These are phyloP conservation scores for Neuroterus valhalla DNA, from an alignment of 1,140 invertebrate genomes.

Conservation along the genomic window DNA sequence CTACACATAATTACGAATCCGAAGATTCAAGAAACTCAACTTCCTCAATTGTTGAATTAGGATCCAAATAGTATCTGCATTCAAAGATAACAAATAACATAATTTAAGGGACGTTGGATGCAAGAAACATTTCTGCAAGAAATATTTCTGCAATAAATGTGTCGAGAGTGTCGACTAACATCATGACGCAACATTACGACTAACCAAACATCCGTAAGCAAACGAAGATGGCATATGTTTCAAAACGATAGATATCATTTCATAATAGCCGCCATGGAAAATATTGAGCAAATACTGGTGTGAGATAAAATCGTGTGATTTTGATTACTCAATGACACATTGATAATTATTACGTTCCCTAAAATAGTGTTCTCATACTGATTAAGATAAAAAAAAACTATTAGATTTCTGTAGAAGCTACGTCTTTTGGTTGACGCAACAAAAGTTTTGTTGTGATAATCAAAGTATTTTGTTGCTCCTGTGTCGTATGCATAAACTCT, in stretches of 20 bases:
- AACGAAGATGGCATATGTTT: slow-evolving; percentile 44
- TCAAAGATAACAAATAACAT: no score
- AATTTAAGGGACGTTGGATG: slow-evolving; percentile 45
- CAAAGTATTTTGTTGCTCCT: no score
- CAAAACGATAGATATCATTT: slow-evolving; percentile 36
- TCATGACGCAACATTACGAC: slow-evolving; percentile 39
- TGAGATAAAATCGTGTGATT: no score
- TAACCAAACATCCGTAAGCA: slow-evolving; percentile 45
- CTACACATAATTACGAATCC: not conserved
- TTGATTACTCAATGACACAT: no score
- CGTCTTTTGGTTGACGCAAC: no score
- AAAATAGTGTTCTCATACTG: no score
- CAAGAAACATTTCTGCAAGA: slow-evolving; percentile 22
- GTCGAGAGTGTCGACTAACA: slow-evolving; percentile 35
- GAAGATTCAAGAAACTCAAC: not conserved
- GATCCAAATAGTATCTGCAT: not conserved
- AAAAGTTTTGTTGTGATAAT: no score
- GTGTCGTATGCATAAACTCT: no score
- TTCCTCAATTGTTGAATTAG: not conserved
- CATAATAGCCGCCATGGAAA: slow-evolving; percentile 35
- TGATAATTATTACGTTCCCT: no score
- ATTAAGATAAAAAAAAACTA: no score
- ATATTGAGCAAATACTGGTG: not conserved
- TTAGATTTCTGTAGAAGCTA: no score
- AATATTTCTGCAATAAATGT: no score